Evolutionary conservation across 2,888 invertebrate genomes (phyloP), one percentile per base, ranked within the genome.

Genomic region (Tyria jacobaeae): DNA sequence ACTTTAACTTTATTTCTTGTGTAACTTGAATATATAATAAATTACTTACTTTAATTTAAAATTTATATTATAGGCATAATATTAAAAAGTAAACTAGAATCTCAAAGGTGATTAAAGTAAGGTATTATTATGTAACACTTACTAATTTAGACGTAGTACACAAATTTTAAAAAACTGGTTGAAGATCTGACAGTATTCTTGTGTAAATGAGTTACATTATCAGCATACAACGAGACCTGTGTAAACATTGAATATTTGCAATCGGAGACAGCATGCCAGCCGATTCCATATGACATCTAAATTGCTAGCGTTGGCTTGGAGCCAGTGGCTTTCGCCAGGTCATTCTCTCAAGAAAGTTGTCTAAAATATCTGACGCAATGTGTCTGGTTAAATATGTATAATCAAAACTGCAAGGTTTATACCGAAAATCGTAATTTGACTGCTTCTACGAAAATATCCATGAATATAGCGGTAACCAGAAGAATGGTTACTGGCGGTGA

Each of bases 291-390:
- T 62, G 62, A 74, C 60, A 66, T 68, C 54, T 64, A 60, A 68
- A 41, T 67, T 66, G 60, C 63, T 17, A 68, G 57, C 65, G 51
- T 76, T 89, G 89, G 89, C 84, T 47, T 2, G 15, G 31, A 54
- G 88, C 89, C 89, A 89, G 79, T 68, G 65, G 80, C 86, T 89
- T 88, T 87, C 85, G 85, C 85, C 88, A 84, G 87, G 84, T 88
- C 88, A 84, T 86, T 83, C 86, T 84, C 85, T 68, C 81, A 82
- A 78, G 84, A 85, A 84, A 86, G 75, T 73, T 71, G 77, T 70
- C 79, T 82, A 84, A 82, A 86, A 80, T 83, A 78, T 68, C 71
- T 78, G 81, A 85, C 80, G 78, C 77, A 79, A 82, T 64, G 31
- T 61, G 70, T 70, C 68, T 73, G 71, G 70, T 64, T 57, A 58